Percentiles rank a stretch among this genome's conserved stretches.
phyloP scores from a whole-genome alignment of 2,888 invertebrate genomes.

The Pheosia tremula region DNA sequence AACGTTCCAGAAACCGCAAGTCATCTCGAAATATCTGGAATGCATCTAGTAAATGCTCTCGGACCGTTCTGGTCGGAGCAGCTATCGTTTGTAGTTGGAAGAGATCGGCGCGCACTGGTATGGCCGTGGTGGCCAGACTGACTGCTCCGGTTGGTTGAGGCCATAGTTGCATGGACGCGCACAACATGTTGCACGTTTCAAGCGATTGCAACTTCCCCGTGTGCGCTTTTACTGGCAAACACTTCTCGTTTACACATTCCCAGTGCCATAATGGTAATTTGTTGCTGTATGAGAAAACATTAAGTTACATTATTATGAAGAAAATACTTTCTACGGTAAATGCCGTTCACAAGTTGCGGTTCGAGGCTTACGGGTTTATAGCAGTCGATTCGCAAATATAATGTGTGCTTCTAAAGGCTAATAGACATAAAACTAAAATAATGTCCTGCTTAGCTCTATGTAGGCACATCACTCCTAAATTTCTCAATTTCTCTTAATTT shows the following conservation, averaged over 20 bases:
- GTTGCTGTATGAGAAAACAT: constrained; percentile 48
- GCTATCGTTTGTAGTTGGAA: constrained; percentile 70
- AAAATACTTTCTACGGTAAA: background rate
- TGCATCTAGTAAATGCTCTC: constrained; percentile 67
- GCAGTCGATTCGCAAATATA: constrained; percentile 15
- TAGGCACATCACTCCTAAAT: constrained; percentile 30
- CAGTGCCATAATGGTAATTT: constrained; percentile 88
- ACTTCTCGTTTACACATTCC: constrained; percentile 87
- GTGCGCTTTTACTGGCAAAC: constrained; percentile 79
- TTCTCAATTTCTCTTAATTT: constrained; percentile 14
- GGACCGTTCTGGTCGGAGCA: constrained; percentile 57
- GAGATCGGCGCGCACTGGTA: constrained; percentile 83
- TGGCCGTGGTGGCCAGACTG: constrained; percentile 85
- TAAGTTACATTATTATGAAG: background rate
- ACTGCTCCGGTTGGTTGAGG: constrained; percentile 89
- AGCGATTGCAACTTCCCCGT: constrained; percentile 81
- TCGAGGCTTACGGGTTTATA: constrained; percentile 17
- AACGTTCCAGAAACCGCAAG: constrained; percentile 67
- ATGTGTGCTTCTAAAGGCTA: constrained; percentile 12
- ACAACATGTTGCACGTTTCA: constrained; percentile 88
- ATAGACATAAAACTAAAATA: constrained; percentile 17
- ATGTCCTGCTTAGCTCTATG: constrained; percentile 12
- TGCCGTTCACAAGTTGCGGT: background rate
- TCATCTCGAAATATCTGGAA: constrained; percentile 77
- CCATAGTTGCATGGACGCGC: constrained; percentile 89